A percentile compares a stretch with the other conserved stretches of the same genome.
These are phyloP conservation scores for Mionectes olivaceus DNA, from an alignment of 2,797 vertebrate species.

Conservation along the genomic window DNA sequence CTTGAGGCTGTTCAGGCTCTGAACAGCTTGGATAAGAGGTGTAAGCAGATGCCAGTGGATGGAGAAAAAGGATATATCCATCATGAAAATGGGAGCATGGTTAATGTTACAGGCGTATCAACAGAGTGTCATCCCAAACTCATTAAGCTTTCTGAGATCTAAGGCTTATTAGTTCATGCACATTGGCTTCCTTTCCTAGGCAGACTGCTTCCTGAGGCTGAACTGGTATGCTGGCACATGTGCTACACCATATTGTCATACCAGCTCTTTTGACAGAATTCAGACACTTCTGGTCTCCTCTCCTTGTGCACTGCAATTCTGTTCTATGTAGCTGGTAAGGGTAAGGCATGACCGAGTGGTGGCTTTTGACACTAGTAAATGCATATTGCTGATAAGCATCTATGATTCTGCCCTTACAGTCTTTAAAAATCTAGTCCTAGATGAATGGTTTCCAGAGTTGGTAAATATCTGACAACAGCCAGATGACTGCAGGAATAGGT, in stretches of 20 bases:
- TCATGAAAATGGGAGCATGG: not conserved
- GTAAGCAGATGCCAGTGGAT: constrained; percentile 2
- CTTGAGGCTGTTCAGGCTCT: not conserved
- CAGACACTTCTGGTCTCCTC: not conserved
- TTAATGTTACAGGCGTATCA: not conserved
- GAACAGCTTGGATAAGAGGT: not conserved
- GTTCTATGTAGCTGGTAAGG: not conserved
- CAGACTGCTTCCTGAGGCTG: constrained; percentile 54
- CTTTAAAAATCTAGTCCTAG: not conserved
- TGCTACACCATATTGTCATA: constrained; percentile 25
- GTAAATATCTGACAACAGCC: not conserved
- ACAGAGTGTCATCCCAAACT: not conserved
- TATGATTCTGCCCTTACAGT: not conserved
- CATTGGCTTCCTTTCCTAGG: constrained; percentile 18
- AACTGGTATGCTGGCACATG: constrained; percentile 10
- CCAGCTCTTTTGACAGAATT: constrained; percentile 17
- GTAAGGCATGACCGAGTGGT: not conserved
- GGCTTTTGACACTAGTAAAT: not conserved
- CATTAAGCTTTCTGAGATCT: not conserved
- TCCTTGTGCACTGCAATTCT: not conserved
- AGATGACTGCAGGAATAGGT: not conserved
- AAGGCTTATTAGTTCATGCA: constrained; percentile 16
- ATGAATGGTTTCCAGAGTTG: not conserved
- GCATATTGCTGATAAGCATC: not conserved
- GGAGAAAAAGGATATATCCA: not conserved